Evolutionary conservation across 2,113 vertebrate genomes (phyloP).

Genomic region (Myiopsitta monachus): DNA sequence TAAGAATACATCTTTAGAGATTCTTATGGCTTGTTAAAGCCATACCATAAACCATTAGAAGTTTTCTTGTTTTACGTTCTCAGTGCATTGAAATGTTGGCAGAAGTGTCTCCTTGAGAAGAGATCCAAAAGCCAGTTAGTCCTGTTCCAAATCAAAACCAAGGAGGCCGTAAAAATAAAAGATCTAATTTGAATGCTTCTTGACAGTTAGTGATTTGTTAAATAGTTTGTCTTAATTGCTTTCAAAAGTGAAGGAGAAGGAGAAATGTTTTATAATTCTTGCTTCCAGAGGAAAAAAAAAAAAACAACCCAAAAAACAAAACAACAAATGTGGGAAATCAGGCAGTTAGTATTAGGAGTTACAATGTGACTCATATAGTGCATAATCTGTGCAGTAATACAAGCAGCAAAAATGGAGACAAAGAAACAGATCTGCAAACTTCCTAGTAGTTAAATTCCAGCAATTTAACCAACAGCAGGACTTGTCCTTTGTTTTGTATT

Average conservation of each 20-base stretch:
- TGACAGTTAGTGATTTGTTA: conserved; percentile 36
- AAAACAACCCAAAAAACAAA: background rate
- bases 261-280: conserved; percentile 28
- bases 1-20: background rate
- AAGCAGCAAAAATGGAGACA: background rate
- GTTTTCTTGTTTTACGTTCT: background rate
- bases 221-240: conserved; percentile 28
- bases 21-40: background rate
- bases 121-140: background rate
- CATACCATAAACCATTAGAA: background rate
- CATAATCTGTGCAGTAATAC: background rate
- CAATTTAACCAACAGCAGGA: conserved; percentile 30
- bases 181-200: background rate
- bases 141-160: conserved; percentile 1
- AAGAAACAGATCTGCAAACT: conserved; percentile 61
- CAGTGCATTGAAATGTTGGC: background rate
- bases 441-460: conserved; percentile 28
- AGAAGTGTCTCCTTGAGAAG: background rate
- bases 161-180: conserved; percentile 2
- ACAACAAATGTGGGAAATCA: background rate
- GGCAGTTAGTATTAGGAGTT: conserved; percentile 50
- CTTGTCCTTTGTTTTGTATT: background rate
- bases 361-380: conserved; percentile 12
- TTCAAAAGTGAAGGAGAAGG: conserved; percentile 11
- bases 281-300: background rate